Base-by-base conservation (phyloP, 1,140 invertebrate species). In the Ostrea denselamellosa region DNA sequence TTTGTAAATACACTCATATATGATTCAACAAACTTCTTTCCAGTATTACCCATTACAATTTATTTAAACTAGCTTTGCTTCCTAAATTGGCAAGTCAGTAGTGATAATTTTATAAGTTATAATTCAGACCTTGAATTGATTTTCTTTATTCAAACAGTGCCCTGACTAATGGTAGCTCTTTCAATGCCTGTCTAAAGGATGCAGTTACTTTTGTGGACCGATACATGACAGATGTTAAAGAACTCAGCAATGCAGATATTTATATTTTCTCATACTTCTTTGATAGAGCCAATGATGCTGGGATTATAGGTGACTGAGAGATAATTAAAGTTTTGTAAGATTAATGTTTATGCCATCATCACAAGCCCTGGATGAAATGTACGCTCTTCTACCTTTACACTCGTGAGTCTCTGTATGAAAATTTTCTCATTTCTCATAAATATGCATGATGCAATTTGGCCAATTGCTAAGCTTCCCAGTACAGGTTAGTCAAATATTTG, bases 221-320 rank as follows among this genome's bases (percentile, higher is more conserved):
- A 8, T 77, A 88, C 28, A 86, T 92, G n/a, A 17, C 87, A 19
- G 88, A 91, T 83, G 90, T 87, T 52, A 94, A 86, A 86, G 95
- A 88, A 93, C 95, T 91, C 94, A 96, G 91, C 95, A 96, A 90
- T 94, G 96, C 92, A 96, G 97, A 10, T 94, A 96, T 87, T 96
- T 97, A 25, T 77, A 97, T 98, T 9, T 98, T 99, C 95, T 98
- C 98, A 88, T 99, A 99, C 94, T 99, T 98, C 94, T 99, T 97
- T 94, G 98, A 99, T 92, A 95, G 98, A 85, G 97, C 97, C 28
- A 96, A 97, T 0, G 98, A 99, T 95, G 97, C 97, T 87, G 97
- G 96, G 10, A 95, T 98, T 44, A 97, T 97, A 86, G 96, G 96
- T 96, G 52, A 62, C 14, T 56, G 10, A 86, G 53, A 56, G 22